phyloP scores from a whole-genome alignment of 2,888 invertebrate species.

The Lathronympha strigana region DNA sequence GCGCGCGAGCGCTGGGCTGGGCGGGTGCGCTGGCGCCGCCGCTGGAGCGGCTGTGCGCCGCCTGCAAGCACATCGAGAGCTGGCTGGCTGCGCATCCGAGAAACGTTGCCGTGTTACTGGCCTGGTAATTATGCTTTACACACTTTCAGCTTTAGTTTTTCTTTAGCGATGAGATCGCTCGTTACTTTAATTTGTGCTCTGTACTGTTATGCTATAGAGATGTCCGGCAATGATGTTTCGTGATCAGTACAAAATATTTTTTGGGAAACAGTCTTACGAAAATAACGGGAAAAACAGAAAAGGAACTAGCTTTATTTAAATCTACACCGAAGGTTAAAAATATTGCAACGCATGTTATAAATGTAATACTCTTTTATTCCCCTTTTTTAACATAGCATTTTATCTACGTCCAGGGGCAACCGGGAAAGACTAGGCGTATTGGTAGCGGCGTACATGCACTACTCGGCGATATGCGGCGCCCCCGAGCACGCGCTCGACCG shows the following conservation, averaged over 20 bases:
- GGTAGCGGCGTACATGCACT: constrained; percentile 97
- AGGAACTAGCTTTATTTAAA: no score
- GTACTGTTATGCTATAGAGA: no score
- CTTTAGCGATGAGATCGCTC: not conserved
- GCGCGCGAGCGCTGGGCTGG: constrained; percentile 92
- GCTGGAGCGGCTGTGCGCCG: constrained; percentile 93
- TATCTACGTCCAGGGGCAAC: constrained; percentile 86
- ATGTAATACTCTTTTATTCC: no score
- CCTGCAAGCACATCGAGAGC: constrained; percentile 96
- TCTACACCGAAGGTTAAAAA: no score
- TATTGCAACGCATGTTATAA: no score
- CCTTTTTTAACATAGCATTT: no score
- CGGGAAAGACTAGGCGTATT: constrained; percentile 94
- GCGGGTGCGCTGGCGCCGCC: constrained; percentile 94
- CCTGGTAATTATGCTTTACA: constrained; percentile 85
- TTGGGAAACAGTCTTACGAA: no score
- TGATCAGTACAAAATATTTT: no score
- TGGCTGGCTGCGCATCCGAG: constrained; percentile 93
- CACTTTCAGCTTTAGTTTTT: constrained; percentile 9
- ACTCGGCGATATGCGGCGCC: constrained; percentile 95
- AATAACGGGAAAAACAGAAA: no score
- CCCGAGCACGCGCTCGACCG: constrained; percentile 93
- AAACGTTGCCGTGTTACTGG: constrained; percentile 94
- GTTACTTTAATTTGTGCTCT: no score
- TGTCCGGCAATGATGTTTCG: no score